Conservation (phyloP, 2,113 vertebrate genomes). For the Fulica atra region DNA sequence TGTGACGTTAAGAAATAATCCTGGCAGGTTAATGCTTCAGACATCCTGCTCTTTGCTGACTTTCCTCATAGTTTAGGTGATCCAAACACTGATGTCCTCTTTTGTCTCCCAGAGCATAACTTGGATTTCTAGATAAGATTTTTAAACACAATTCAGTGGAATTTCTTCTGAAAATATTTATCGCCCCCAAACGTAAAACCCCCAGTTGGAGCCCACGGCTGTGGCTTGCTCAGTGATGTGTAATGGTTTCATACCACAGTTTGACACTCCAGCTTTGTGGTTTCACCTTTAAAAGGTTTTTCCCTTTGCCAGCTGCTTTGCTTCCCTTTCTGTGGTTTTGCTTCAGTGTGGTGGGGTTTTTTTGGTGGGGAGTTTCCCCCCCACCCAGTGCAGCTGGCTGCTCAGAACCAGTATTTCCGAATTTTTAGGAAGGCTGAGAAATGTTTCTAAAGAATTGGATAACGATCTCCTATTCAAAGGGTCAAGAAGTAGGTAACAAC, state of each 20-base stretch:
- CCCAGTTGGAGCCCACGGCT: fast-evolving
- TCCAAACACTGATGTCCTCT: constrained; percentile 22
- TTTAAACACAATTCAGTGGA: not conserved
- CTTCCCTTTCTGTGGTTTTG: not conserved
- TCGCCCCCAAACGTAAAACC: not conserved
- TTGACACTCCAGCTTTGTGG: not conserved
- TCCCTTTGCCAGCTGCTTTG: not conserved
- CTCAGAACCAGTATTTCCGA: not conserved
- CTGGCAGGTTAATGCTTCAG: constrained; percentile 39
- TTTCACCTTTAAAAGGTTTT: not conserved
- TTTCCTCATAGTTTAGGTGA: not conserved
- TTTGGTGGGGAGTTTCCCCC: not conserved
- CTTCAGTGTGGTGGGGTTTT: not conserved
- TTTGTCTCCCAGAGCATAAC: constrained; percentile 4
- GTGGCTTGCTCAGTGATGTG: not conserved
- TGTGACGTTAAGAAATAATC: constrained; percentile 22
- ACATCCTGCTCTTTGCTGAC: constrained; percentile 28
- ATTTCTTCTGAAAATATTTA: not conserved
- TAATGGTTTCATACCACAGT: not conserved
- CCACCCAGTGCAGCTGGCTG: not conserved
- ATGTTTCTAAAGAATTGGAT: not conserved
- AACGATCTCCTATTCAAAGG: not conserved
- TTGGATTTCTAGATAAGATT: not conserved
- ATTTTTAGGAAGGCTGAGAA: not conserved
- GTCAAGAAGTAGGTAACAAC: not conserved